Evolutionary conservation across 1,140 invertebrate genomes (phyloP), one percentile per base, ranked within the genome.

Genomic region (Ceratina japonica): DNA sequence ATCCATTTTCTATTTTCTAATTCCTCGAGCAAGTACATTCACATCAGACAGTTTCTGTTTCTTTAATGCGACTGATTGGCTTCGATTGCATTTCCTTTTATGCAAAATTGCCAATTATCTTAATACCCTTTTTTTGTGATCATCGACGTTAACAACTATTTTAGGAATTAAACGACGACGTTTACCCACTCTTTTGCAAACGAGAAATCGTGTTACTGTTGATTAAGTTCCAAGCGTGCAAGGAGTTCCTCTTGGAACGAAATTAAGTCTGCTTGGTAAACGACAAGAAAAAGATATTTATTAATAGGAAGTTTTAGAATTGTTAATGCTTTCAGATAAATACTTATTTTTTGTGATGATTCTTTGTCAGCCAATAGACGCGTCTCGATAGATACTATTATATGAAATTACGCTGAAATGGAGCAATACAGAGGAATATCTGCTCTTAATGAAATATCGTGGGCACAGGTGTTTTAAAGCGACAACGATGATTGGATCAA

Each of bases 141-240:
- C 18, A 22, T 73, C 49, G 8, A 18, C 37, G 20, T 27, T 54
- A 52, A 16, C 49, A 15, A 52, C 4, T 12, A 18, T 58, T 37
- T 37, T 20, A 15, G 22, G 54, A 12, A n/a, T 44, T 22, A 58
- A 64, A 63, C 59, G 73, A 65, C 37, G 51, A 24, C 44, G 37
- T 52, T n/a, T 59, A 52, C 58, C 5, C 22, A 24, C 31, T 54
- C 3, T 24, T 59, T 59, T 31, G 68, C 24, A 61, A 37, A 24
- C 24, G 44, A 54, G 13, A 78, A 65, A 78, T 73, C 65, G 22
- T 74, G 66, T 81, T 81, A 81, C 54, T 73, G n/a, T 72, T 44
- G 68, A 78, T 81, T 70, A 69, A 78, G 56, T 77, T 78, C 61
- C 31, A 13, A 4, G 20, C 44, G 16, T 10, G 54, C 16, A 37